Conservation (phyloP, 2,888 invertebrate genomes). For the Eurytoma californica region DNA sequence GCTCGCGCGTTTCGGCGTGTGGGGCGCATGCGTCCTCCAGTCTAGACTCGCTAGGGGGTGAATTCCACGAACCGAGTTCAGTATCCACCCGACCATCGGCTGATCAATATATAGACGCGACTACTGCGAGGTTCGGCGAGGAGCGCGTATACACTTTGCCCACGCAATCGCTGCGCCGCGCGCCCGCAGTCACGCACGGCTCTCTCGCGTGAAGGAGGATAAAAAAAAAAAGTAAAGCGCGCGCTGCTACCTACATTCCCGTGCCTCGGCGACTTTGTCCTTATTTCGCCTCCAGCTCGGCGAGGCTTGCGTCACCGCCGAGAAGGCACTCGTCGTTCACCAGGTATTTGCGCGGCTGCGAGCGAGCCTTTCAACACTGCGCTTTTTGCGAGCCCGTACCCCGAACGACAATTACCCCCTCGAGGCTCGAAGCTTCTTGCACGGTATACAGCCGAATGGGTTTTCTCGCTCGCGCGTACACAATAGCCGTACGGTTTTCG, state of each 20-base stretch:
- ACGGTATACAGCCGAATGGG: too few relatives aligned
- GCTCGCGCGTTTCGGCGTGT: background rate
- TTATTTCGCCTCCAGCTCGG: background rate
- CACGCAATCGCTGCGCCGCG: background rate
- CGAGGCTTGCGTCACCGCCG: too few relatives aligned
- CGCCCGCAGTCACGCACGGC: slow-evolving; percentile 1
- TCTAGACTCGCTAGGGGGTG: slow-evolving; percentile 59
- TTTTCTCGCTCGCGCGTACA: too few relatives aligned
- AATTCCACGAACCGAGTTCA: slow-evolving; percentile 70
- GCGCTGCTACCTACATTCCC: background rate
- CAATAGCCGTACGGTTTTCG: background rate
- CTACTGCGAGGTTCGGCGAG: background rate
- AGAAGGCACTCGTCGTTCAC: too few relatives aligned
- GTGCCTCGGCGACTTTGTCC: background rate
- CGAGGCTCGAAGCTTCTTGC: too few relatives aligned
- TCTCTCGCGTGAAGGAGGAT: background rate
- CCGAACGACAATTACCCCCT: too few relatives aligned
- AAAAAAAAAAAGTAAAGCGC: background rate
- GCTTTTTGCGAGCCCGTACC: background rate
- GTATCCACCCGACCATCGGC: slow-evolving; percentile 74
- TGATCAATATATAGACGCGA: slow-evolving; percentile 69
- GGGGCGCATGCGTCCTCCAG: slow-evolving; percentile 36
- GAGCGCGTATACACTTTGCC: too few relatives aligned
- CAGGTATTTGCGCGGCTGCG: background rate
- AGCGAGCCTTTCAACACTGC: background rate